Percentiles rank a stretch among this genome's conserved stretches.
phyloP scores from a whole-genome alignment of 2,113 vertebrate species.

The Ciconia stormi region DNA sequence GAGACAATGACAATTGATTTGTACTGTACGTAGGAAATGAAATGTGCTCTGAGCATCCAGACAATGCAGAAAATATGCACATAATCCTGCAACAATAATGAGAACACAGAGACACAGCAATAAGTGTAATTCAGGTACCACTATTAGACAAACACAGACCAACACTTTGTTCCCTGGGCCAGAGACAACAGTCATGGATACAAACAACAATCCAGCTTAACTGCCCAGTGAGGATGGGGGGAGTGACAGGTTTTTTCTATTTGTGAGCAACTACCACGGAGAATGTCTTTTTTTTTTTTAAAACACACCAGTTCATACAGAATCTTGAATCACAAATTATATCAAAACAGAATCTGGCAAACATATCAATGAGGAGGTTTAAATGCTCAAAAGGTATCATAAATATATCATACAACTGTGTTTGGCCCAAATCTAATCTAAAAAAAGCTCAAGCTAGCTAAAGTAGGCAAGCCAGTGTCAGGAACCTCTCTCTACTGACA shows the following conservation, averaged over 20 bases:
- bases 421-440: not conserved
- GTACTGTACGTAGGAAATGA: not conserved
- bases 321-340: not conserved
- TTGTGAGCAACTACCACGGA: not conserved
- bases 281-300: not conserved
- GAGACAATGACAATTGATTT: not conserved
- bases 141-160: not conserved
- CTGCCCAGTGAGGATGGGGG: not conserved
- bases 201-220: not conserved
- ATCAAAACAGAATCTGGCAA: not conserved
- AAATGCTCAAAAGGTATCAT: not conserved
- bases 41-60: not conserved
- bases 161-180: not conserved
- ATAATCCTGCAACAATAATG: not conserved
- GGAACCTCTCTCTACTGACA: not conserved
- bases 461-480: not conserved
- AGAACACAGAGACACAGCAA: fast-evolving
- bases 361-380: not conserved
- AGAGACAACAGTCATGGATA: not conserved
- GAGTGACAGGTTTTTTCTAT: not conserved
- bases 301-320: not conserved
- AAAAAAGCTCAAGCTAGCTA: not conserved
- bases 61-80: not conserved
- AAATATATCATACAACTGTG: not conserved
- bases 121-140: not conserved